phyloP scores from a whole-genome alignment of 2,797 vertebrate species.

The Alcedo atthis region DNA sequence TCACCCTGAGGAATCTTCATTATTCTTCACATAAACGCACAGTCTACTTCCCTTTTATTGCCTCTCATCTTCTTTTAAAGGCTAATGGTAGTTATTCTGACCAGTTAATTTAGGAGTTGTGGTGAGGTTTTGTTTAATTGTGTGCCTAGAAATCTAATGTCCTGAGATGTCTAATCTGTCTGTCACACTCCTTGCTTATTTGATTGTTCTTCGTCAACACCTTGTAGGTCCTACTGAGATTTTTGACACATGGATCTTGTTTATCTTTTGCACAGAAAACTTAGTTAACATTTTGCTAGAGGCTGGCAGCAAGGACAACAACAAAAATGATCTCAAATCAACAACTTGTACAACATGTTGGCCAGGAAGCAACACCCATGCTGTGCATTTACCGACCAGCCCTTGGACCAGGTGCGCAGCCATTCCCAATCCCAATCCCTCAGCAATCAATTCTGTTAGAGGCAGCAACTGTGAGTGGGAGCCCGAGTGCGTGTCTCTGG shows the following conservation, averaged over 20 bases:
- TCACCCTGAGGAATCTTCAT: not conserved
- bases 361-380: conserved; percentile 20
- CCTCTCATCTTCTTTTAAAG: not conserved
- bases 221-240: not conserved
- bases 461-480: conserved; percentile 6
- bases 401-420: not conserved
- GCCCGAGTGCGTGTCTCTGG: not conserved
- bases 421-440: conserved; percentile 6
- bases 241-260: not conserved
- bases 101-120: not conserved
- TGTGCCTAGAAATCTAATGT: not conserved
- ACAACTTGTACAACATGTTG: not conserved
- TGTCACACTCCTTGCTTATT: not conserved
- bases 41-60: not conserved
- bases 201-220: not conserved
- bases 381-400: not conserved
- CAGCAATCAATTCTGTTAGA: conserved; percentile 32
- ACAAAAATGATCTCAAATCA: not conserved
- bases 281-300: conserved; percentile 27
- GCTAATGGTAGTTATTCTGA: not conserved
- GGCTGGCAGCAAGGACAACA: not conserved
- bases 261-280: not conserved
- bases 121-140: not conserved
- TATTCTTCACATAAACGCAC: not conserved
- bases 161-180: not conserved